Conservation (phyloP, 2,888 invertebrate genomes). For the Drosophila fulvimacula region DNA sequence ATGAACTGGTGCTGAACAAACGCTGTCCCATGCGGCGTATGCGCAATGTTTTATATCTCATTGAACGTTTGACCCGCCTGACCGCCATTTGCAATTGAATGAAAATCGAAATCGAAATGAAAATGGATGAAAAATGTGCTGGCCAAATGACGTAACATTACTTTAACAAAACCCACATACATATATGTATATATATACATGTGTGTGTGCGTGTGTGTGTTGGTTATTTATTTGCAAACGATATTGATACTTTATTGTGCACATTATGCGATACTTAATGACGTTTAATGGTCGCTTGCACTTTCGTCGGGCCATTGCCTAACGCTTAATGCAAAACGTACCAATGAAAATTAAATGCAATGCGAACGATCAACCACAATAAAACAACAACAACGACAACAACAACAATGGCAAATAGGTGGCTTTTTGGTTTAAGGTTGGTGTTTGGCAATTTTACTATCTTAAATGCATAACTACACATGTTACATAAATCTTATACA, state of each 20-base stretch:
- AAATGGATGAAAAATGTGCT: constrained; percentile 44
- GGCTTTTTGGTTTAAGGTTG: constrained; percentile 96
- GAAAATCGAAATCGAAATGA: constrained; percentile 28
- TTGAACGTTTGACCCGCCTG: constrained; percentile 25
- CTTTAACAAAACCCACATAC: constrained; percentile 11
- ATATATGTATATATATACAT: constrained; percentile 9
- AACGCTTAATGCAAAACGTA: constrained; percentile 20
- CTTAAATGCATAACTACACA: neutral
- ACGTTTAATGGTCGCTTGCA: constrained; percentile 56
- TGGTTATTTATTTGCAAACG: constrained; percentile 18
- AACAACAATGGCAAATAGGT: constrained; percentile 86
- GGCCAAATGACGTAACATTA: constrained; percentile 34
- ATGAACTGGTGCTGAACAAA: constrained; percentile 18
- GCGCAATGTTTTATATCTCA: constrained; percentile 30
- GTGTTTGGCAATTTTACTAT: constrained; percentile 84
- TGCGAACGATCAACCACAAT: constrained; percentile 17
- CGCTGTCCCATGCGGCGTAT: constrained; percentile 36
- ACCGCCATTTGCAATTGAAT: constrained; percentile 17
- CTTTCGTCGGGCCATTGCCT: constrained; percentile 31
- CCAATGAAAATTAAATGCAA: constrained; percentile 33
- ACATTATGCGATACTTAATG: constrained; percentile 45
- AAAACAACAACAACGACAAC: constrained; percentile 30
- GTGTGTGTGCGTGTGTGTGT: constrained; percentile 2
- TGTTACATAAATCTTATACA: neutral
- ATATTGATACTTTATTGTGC: constrained; percentile 42